Evolutionary conservation across 1,140 invertebrate genomes (phyloP).

Genomic region (Caenorhabditis tropicalis): DNA sequence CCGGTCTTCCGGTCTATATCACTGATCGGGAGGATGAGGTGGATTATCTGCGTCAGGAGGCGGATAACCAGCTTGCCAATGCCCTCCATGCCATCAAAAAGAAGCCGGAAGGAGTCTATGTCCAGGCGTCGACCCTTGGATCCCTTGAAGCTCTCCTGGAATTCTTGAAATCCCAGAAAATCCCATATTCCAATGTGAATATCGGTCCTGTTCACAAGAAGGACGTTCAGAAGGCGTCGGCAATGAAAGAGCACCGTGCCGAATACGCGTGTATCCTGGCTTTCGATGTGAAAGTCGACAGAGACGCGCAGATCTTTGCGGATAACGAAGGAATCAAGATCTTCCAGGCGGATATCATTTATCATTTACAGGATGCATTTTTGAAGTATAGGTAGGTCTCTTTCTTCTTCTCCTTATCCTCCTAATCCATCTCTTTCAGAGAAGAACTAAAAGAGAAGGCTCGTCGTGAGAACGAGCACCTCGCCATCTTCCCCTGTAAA

Average conservation of each 20-base stretch:
- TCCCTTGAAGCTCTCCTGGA: slow-evolving; percentile 95
- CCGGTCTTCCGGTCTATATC: slow-evolving; percentile 79
- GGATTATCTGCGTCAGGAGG: slow-evolving; percentile 77
- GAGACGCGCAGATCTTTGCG: slow-evolving; percentile 94
- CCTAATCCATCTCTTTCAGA: too few relatives aligned
- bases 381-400: slow-evolving; percentile 83
- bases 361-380: slow-evolving; percentile 98
- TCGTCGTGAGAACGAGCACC: slow-evolving; percentile 90
- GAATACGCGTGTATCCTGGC: slow-evolving; percentile 97
- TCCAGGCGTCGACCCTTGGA: slow-evolving; percentile 96
- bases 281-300: slow-evolving; percentile 97
- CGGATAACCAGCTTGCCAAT: slow-evolving; percentile 77
- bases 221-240: slow-evolving; percentile 98
- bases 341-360: slow-evolving; percentile 99
- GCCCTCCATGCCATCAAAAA: slow-evolving; percentile 91
- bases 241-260: slow-evolving; percentile 96
- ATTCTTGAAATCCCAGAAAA: slow-evolving; percentile 91
- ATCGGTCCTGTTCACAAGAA: slow-evolving; percentile 99
- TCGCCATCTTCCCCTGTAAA: slow-evolving; percentile 98
- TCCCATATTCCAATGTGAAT: slow-evolving; percentile 97
- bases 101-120: slow-evolving; percentile 90
- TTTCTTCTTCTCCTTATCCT: too few relatives aligned
- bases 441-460: slow-evolving; percentile 92
- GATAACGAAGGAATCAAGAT: slow-evolving; percentile 92
- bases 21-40: slow-evolving; percentile 92